A percentile compares a stretch with the other conserved stretches of the same genome.
Evolutionary conservation across 2,888 invertebrate genomes (phyloP).

Genomic region (Noctua comes): DNA sequence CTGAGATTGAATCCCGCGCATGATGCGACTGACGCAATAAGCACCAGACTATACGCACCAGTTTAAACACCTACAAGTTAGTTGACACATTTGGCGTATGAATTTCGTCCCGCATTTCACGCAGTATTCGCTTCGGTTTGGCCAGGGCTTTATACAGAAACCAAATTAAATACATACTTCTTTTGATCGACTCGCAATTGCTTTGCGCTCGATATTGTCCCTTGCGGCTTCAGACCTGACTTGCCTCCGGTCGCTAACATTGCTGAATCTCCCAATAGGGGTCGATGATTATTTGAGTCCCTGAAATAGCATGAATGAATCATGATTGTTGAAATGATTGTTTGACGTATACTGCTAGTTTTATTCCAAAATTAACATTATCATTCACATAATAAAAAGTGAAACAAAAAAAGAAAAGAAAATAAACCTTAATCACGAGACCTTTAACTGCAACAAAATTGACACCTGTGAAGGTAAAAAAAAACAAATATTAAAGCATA

Average conservation of each 20-base stretch:
- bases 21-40: not conserved
- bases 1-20: not conserved
- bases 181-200: slow-evolving; percentile 97
- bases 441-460: slow-evolving; percentile 50
- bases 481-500: slow-evolving; percentile 36
- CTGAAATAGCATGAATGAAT: slow-evolving; percentile 81
- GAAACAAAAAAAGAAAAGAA: slow-evolving; percentile 50
- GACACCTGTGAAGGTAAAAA: slow-evolving; percentile 54
- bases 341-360: not conserved
- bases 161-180: slow-evolving; percentile 91
- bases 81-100: not conserved
- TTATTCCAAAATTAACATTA: not conserved
- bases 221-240: slow-evolving; percentile 95
- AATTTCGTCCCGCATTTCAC: not conserved
- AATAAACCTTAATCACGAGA: slow-evolving; percentile 61
- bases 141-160: not conserved
- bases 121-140: not conserved
- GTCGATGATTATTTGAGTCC: slow-evolving; percentile 98
- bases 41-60: not conserved
- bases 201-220: slow-evolving; percentile 96
- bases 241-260: slow-evolving; percentile 95
- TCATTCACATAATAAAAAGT: slow-evolving; percentile 5
- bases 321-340: not conserved
- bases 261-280: slow-evolving; percentile 97
- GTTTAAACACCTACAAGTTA: not conserved